Evolutionary conservation across 2,888 invertebrate genomes (phyloP).

Genomic region (Galerucella pusilla): DNA sequence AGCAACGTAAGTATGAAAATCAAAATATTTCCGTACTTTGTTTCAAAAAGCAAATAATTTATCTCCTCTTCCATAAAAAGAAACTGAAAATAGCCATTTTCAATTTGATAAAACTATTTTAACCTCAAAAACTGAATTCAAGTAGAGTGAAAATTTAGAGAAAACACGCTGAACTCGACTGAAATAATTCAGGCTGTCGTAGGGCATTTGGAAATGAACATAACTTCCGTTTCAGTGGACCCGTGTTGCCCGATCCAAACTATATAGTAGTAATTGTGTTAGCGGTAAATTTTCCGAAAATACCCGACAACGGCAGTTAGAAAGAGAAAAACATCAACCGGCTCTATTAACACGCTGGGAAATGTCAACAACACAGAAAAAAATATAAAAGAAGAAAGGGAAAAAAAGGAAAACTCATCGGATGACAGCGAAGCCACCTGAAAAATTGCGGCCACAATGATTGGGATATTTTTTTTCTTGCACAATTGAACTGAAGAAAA

Average conservation of each 20-base stretch:
- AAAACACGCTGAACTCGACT: constrained; percentile 36
- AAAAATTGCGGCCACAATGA: constrained; percentile 26
- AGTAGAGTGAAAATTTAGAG: constrained; percentile 30
- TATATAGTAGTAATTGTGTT: constrained; percentile 62
- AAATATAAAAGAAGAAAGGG: background rate
- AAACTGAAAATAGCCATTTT: background rate
- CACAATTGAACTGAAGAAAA: background rate
- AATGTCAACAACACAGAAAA: constrained; percentile 43
- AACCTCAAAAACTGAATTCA: constrained; percentile 16
- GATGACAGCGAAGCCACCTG: constrained; percentile 31
- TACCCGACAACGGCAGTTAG: constrained; percentile 57
- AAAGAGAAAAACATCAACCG: constrained; percentile 45
- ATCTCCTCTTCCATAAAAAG: too few species aligned
- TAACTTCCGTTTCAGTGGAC: constrained; percentile 62
- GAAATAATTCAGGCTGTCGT: constrained; percentile 47
- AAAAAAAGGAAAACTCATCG: constrained; percentile 22
- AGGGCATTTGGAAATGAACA: constrained; percentile 61
- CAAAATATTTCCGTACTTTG: too few species aligned
- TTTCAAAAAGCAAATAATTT: too few species aligned
- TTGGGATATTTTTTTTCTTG: constrained; percentile 12
- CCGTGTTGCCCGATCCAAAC: constrained; percentile 63
- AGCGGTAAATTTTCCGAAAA: constrained; percentile 62
- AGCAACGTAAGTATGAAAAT: too few species aligned
- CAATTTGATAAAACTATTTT: constrained; percentile 19
- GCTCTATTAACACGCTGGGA: constrained; percentile 49